Percentiles rank a stretch among this genome's conserved stretches.
Evolutionary conservation across 2,888 invertebrate species (phyloP).

Genomic region (Autographa gamma): DNA sequence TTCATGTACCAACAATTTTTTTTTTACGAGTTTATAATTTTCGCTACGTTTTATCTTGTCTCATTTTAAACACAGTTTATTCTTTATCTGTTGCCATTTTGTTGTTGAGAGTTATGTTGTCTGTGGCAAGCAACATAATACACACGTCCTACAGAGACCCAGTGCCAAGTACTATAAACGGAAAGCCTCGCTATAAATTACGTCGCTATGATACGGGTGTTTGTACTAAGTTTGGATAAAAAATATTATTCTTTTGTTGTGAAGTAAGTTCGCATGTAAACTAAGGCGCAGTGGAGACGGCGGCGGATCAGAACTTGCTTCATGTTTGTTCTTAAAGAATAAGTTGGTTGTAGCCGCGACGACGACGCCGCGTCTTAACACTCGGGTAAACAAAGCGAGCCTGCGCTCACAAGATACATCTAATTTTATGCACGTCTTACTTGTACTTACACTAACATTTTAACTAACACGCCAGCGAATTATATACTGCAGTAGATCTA

Average conservation of each 20-base stretch:
- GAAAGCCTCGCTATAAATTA: conserved; percentile 1
- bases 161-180: background rate
- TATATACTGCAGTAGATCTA: background rate
- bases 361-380: background rate
- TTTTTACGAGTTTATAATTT: conserved; percentile 1
- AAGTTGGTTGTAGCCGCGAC: background rate
- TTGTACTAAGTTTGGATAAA: background rate
- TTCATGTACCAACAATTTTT: conserved; percentile 18
- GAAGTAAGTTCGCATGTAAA: conserved; percentile 7
- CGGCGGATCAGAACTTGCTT: background rate
- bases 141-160: background rate
- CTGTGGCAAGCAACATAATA: background rate
- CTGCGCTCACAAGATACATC: background rate
- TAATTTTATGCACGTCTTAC: background rate
- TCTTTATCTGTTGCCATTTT: background rate
- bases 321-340: background rate
- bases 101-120: background rate
- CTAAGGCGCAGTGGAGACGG: conserved; percentile 3
- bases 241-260: conserved; percentile 1
- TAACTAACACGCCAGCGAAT: background rate
- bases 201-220: background rate
- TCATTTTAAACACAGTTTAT: background rate
- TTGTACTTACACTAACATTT: background rate
- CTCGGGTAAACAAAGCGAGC: background rate
- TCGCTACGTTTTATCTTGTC: background rate